Conservation (phyloP, 1,140 invertebrate genomes). For the Leguminivora glycinivorella region DNA sequence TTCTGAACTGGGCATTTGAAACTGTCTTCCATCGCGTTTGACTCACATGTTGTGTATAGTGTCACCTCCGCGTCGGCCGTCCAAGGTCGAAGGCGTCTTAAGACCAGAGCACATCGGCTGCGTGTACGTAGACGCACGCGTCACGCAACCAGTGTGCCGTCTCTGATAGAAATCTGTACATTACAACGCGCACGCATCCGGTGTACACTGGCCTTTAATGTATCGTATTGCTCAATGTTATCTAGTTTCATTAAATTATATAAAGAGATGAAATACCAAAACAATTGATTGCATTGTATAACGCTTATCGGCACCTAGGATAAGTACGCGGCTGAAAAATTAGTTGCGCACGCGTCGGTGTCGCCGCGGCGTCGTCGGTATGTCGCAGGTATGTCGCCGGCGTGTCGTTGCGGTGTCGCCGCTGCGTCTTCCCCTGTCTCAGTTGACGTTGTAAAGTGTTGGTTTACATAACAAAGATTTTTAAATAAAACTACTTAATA, state of each 20-base stretch:
- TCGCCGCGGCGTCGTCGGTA: background rate
- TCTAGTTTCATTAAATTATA: constrained; percentile 47
- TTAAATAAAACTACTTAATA: constrained; percentile 78
- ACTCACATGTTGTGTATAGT: constrained; percentile 42
- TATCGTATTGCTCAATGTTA: constrained; percentile 53
- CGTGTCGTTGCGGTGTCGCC: constrained; percentile 41
- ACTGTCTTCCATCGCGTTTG: constrained; percentile 39
- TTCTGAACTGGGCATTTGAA: constrained; percentile 39
- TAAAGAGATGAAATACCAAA: constrained; percentile 43
- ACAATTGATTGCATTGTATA: constrained; percentile 36
- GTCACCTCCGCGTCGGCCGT: constrained; percentile 18
- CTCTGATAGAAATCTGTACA: too few species aligned
- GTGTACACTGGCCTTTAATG: background rate
- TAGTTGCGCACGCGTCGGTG: background rate
- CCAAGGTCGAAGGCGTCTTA: constrained; percentile 8
- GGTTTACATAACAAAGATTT: constrained; percentile 78
- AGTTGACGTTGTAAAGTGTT: constrained; percentile 74
- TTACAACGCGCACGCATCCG: too few species aligned
- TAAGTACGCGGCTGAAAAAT: constrained; percentile 6
- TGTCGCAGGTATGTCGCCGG: constrained; percentile 35
- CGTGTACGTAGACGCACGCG: too few species aligned
- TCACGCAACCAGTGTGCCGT: too few species aligned
- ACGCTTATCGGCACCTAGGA: constrained; percentile 22
- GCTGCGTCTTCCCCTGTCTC: constrained; percentile 49
- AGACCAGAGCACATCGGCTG: background rate